Percentiles rank a stretch among this genome's conserved stretches.
These are phyloP conservation scores for Otocyon megalotis DNA, from an alignment of 2,113 vertebrate genomes.

Conservation along the genomic window DNA sequence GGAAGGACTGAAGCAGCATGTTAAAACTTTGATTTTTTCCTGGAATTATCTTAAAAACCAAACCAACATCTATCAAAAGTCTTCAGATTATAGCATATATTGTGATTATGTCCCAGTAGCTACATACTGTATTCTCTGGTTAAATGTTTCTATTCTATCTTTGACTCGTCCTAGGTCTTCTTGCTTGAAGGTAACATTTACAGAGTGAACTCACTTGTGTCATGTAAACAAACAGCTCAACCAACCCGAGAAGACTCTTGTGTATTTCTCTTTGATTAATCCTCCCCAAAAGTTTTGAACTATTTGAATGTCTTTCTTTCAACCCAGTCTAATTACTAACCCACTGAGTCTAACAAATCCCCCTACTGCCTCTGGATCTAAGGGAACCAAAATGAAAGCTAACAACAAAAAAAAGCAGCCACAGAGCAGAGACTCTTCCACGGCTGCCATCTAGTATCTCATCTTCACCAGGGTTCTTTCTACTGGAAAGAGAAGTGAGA, in stretches of 20 bases:
- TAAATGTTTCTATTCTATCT: background rate
- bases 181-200: background rate
- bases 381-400: background rate
- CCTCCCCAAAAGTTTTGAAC: background rate
- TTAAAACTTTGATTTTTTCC: background rate
- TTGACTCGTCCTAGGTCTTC: background rate
- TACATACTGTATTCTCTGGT: background rate
- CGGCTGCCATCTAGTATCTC: background rate
- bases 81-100: background rate
- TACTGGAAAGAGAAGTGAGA: slow-evolving; percentile 50
- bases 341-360: background rate
- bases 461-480: background rate
- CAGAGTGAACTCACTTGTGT: background rate
- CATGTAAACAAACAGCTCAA: background rate
- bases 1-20: background rate
- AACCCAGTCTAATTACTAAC: background rate
- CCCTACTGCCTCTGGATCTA: slow-evolving; percentile 10
- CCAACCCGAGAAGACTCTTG: background rate
- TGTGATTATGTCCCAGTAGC: background rate
- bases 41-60: background rate
- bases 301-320: background rate
- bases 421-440: background rate
- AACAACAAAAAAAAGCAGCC: background rate
- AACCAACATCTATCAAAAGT: background rate
- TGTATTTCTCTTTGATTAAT: background rate